These are phyloP conservation scores for Odocoileus hemionus DNA, from an alignment of 2,113 vertebrate species.

Conservation along the genomic window DNA sequence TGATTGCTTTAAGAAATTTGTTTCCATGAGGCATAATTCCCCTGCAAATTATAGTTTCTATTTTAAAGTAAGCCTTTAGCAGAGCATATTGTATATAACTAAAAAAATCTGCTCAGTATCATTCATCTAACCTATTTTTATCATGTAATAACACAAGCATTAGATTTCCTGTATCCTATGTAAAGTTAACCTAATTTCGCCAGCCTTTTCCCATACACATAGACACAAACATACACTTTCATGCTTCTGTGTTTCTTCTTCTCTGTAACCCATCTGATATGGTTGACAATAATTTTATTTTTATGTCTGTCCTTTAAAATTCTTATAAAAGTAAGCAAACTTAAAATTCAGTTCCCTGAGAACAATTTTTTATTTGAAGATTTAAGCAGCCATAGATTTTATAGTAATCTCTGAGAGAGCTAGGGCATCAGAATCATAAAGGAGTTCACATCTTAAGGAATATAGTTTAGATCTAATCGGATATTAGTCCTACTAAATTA, in stretches of 20 bases:
- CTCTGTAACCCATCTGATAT: neutral
- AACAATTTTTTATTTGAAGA: neutral
- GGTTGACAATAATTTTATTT: neutral
- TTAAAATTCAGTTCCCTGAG: neutral
- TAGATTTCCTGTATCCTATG: neutral
- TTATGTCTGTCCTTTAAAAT: neutral
- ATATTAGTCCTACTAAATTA: neutral
- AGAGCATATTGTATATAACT: neutral
- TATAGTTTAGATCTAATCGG: neutral
- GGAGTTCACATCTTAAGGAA: neutral
- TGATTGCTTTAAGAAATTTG: neutral
- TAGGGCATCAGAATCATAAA: neutral
- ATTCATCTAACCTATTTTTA: constrained; percentile 11
- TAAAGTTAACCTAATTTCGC: constrained; percentile 6
- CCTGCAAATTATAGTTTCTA: constrained; percentile 28
- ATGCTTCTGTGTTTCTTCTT: neutral
- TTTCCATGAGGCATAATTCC: neutral
- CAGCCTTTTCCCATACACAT: neutral
- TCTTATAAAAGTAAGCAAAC: neutral
- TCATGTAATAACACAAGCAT: neutral
- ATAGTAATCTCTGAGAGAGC: neutral
- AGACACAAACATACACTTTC: neutral
- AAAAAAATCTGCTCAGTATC: neutral
- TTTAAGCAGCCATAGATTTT: neutral
- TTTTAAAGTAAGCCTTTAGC: constrained; percentile 27